Percentiles rank a stretch among this genome's conserved stretches.
Evolutionary conservation across 2,888 invertebrate species (phyloP).

Genomic region (Brassicogethes aeneus): DNA sequence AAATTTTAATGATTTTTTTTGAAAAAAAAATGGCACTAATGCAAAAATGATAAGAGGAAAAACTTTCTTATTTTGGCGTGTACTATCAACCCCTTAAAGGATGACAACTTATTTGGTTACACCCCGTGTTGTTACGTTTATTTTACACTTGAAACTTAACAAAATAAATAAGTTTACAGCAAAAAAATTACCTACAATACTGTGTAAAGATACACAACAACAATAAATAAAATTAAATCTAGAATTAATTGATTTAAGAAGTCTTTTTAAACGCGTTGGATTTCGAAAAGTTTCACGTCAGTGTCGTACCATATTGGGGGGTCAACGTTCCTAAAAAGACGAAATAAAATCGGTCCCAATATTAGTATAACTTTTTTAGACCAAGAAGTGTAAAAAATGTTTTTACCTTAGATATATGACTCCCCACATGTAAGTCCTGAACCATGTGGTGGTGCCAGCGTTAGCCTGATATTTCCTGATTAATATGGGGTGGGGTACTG

Average conservation of each 20-base stretch:
- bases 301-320: constrained; percentile 99
- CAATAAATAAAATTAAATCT: constrained; percentile 8
- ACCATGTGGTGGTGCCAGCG: constrained; percentile 98
- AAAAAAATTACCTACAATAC: no score
- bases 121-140: no score
- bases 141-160: no score
- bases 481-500: constrained; percentile 98
- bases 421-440: constrained; percentile 99
- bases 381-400: constrained; percentile 4
- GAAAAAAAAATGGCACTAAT: no score
- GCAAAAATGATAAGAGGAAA: no score
- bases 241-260: neutral
- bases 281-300: constrained; percentile 97
- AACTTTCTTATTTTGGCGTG: no score
- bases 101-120: no score
- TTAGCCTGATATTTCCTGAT: constrained; percentile 99
- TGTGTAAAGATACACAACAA: no score
- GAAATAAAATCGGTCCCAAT: constrained; percentile 4
- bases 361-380: neutral
- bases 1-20: no score
- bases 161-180: no score
- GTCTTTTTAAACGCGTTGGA: constrained; percentile 73
- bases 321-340: constrained; percentile 77
- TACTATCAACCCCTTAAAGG: no score
- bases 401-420: constrained; percentile 91